phyloP scores from a whole-genome alignment of 2,113 vertebrate species.

The Polypterus senegalus region DNA sequence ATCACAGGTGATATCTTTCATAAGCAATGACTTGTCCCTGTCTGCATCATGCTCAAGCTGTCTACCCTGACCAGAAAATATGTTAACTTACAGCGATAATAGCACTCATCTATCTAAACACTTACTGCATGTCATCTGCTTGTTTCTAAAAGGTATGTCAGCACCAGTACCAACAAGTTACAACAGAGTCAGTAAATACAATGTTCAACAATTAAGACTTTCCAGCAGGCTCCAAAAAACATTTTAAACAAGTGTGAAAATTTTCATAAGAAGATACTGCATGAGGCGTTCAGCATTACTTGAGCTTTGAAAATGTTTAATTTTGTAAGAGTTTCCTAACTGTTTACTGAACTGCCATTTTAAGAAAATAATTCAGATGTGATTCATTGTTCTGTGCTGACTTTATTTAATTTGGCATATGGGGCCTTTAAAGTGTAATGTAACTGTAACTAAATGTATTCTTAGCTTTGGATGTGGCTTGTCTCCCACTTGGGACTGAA shows the following conservation, averaged over 20 bases:
- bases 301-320: too few species aligned
- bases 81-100: neutral
- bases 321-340: constrained; percentile 10
- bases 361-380: too few species aligned
- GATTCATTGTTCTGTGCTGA: too few species aligned
- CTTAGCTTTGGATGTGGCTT: too few species aligned
- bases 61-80: neutral
- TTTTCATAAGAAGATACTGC: neutral
- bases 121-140: neutral
- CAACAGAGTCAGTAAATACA: constrained; percentile 22
- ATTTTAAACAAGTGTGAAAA: constrained; percentile 17
- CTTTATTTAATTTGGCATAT: too few species aligned
- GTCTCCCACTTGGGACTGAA: too few species aligned
- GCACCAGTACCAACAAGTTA: constrained; percentile 36
- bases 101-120: neutral
- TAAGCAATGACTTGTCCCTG: neutral
- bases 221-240: constrained; percentile 17
- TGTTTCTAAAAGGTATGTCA: constrained; percentile 14
- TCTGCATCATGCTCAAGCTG: neutral
- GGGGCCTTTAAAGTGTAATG: too few species aligned
- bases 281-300: constrained; percentile 23
- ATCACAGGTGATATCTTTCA: neutral
- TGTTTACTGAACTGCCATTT: constrained; percentile 9
- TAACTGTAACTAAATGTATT: too few species aligned
- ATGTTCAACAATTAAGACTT: too few species aligned